These are phyloP conservation scores for Drosophila ustulata DNA, from an alignment of 2,888 invertebrate species.

Conservation along the genomic window DNA sequence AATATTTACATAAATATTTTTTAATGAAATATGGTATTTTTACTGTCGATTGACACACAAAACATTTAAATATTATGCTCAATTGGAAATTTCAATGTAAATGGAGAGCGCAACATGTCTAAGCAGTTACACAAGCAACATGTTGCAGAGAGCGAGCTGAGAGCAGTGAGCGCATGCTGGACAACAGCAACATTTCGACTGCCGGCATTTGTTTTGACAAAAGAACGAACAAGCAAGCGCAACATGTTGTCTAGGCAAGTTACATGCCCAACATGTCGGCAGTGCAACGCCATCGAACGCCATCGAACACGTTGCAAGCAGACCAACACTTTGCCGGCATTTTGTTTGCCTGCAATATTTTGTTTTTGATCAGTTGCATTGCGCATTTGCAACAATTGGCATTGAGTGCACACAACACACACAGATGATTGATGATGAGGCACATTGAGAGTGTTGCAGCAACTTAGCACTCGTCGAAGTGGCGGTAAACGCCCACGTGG, in stretches of 20 bases:
- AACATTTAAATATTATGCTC: not conserved
- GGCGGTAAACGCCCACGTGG: slow-evolving; percentile 36
- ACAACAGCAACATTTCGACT: slow-evolving; percentile 28
- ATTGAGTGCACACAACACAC: slow-evolving; percentile 18
- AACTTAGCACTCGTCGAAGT: slow-evolving; percentile 17
- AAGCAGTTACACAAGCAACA: slow-evolving; percentile 64
- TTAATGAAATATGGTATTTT: not conserved
- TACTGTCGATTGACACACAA: not conserved
- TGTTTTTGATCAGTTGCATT: slow-evolving; percentile 13
- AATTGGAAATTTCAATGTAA: slow-evolving; percentile 19
- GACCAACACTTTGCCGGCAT: slow-evolving; percentile 35
- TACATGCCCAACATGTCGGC: slow-evolving; percentile 26
- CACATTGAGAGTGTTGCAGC: not conserved
- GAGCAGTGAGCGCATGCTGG: slow-evolving; percentile 42
- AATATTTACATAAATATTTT: not conserved
- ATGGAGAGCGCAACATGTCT: slow-evolving; percentile 50
- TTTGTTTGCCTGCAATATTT: slow-evolving; percentile 19
- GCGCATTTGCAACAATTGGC: slow-evolving; percentile 32
- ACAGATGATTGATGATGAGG: slow-evolving; percentile 44
- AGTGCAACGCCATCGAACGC: not conserved
- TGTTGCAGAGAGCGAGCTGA: slow-evolving; percentile 51
- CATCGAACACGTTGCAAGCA: slow-evolving; percentile 26
- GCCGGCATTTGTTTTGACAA: slow-evolving; percentile 39
- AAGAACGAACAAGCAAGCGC: slow-evolving; percentile 6
- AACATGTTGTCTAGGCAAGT: slow-evolving; percentile 30